These are phyloP conservation scores for Sciurus vulgaris DNA, from an alignment of 2,797 vertebrate species.

Conservation along the genomic window DNA sequence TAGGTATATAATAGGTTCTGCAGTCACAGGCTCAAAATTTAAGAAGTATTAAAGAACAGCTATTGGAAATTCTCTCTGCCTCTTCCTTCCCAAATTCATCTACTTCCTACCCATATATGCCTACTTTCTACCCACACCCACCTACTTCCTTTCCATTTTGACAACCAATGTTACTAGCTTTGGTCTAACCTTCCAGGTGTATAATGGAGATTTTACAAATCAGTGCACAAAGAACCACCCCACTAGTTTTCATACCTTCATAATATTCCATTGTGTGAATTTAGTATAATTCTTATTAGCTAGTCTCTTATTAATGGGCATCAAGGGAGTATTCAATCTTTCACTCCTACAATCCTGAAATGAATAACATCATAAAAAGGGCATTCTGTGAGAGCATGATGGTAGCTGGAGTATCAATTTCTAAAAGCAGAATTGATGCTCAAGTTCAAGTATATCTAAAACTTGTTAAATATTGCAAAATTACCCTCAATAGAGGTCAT, in stretches of 20 bases:
- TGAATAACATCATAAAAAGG: background rate
- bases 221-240: background rate
- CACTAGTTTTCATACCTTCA: background rate
- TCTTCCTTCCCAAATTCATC: background rate
- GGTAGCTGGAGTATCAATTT: background rate
- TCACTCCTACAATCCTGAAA: background rate
- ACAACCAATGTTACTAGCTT: background rate
- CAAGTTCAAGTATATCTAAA: background rate
- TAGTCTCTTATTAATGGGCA: background rate
- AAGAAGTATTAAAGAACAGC: background rate
- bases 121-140: background rate
- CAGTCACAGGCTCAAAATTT: background rate
- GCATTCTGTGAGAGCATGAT: background rate
- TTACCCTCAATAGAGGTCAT: background rate
- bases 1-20: background rate
- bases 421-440: slow-evolving; percentile 9
- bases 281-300: background rate
- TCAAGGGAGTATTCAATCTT: background rate
- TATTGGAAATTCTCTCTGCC: background rate
- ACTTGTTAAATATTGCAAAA: background rate
- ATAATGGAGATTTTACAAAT: background rate
- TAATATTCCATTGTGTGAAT: background rate
- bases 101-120: too few species aligned
- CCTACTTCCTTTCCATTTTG: background rate
- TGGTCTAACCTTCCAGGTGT: background rate